These are phyloP conservation scores for Sinosuthora webbiana DNA, from an alignment of 2,113 vertebrate species.

Conservation along the genomic window DNA sequence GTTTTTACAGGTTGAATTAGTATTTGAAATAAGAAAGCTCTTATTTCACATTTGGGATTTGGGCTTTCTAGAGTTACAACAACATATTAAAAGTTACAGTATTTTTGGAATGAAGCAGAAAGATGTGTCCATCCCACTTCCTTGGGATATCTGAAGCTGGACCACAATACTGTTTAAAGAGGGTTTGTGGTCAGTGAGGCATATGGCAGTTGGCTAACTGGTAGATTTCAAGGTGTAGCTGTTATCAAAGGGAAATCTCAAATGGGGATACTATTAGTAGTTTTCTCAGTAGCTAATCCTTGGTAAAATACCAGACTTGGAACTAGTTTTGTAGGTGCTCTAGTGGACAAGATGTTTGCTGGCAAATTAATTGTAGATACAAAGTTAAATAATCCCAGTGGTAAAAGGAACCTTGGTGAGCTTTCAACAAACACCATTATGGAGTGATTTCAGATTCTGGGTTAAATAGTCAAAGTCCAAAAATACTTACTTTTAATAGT, in stretches of 20 bases:
- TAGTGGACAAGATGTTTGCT: background rate
- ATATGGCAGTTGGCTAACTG: background rate
- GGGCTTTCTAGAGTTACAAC: background rate
- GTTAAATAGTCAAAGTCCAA: background rate
- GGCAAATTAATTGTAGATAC: background rate
- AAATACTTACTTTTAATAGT: background rate
- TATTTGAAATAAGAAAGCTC: background rate
- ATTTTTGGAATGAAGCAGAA: background rate
- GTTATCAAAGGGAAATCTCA: background rate
- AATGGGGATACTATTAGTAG: background rate
- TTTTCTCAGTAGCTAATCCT: background rate
- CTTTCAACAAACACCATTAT: background rate
- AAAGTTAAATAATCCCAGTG: background rate
- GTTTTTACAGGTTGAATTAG: background rate
- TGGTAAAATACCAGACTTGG: background rate
- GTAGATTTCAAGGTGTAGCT: background rate
- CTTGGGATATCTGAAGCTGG: background rate
- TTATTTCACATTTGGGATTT: background rate
- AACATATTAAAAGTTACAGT: background rate
- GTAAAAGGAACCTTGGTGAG: background rate
- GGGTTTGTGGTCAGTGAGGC: background rate
- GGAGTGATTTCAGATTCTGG: background rate
- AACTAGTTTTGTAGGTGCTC: background rate
- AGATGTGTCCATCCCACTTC: background rate
- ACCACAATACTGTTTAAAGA: background rate